Evolutionary conservation across 30 jellyfish, hydroid and myxozoan genomes (phyloP), one percentile per base, ranked within the genome.

Genomic region (Nemopilema nomurai): DNA sequence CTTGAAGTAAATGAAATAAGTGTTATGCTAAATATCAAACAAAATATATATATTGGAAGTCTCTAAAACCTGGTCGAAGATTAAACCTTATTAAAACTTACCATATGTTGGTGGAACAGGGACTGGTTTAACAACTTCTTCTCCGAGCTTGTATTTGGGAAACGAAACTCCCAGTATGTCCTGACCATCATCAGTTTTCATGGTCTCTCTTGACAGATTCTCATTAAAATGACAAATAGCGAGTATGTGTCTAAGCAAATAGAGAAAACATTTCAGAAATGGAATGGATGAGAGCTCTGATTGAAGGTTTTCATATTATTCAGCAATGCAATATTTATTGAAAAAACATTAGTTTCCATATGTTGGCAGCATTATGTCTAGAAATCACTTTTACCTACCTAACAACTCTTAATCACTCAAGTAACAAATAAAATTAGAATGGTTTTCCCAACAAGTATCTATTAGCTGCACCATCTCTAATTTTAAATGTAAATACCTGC

Each of bases 161-260:
- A 51, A 77, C 7, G 77, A 18, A 28, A 77, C 87, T 17, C 33
- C 28, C 65, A 77, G 62, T 18, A 1, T 1, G 22, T 77, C 77
- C 65, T 77, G 57, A 18, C 87, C 78, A 51, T 62, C 64, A 23
- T 62, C 28, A 17, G 62, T 27, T 31, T 53, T 51, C 1, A 51
- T 28, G 8, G 77, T 30, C 24, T 77, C 77, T 28, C 87, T 13
- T 20, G 27, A 18, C 62, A 63, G 62, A 30, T 77, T 77, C 68
- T 77, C 77, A 77, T 77, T 77, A 49, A 77, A 77, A 64, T 77
- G 87, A 77, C 78, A 62, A 53, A 77, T 77, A 8, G 87, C 87
- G 29, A 77, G 28, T 21, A 53, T 77, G 31, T 77, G 87, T 52
- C 87, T 77, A 18, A 20, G 31, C 26, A 31, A 53, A 41, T 13